Evolutionary conservation across 2,797 vertebrate genomes (phyloP).

Genomic region (Chrysocyon brachyurus): DNA sequence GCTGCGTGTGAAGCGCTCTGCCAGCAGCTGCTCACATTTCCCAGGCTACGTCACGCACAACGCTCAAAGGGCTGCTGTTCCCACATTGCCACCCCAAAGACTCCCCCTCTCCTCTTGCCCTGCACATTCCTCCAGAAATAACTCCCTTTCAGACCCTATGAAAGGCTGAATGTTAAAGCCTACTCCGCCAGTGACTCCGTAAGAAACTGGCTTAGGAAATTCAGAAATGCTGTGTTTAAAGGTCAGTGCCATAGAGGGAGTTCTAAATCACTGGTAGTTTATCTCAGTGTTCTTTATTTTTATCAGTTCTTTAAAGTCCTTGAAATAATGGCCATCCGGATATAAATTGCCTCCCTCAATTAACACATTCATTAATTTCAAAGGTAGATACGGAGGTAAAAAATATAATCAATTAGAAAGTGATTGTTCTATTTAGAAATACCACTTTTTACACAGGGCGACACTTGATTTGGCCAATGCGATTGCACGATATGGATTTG

Average conservation of each 20-base stretch:
- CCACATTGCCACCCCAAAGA: conserved; percentile 72
- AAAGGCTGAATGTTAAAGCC: conserved; percentile 73
- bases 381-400: not conserved
- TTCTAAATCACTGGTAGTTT: conserved; percentile 39
- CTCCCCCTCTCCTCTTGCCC: conserved; percentile 71
- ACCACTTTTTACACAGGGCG: not conserved
- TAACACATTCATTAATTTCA: conserved; percentile 20
- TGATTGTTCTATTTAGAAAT: conserved; percentile 17
- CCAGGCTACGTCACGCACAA: conserved; percentile 73
- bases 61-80: conserved; percentile 79
- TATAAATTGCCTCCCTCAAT: not conserved
- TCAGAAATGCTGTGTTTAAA: conserved; percentile 73
- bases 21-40: conserved; percentile 77
- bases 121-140: conserved; percentile 78
- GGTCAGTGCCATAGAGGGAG: conserved; percentile 61
- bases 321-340: not conserved
- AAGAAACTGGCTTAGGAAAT: conserved; percentile 60
- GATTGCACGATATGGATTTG: not conserved
- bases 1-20: conserved; percentile 68
- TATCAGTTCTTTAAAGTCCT: conserved; percentile 8
- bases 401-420: conserved; percentile 35
- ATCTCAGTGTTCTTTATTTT: conserved; percentile 36
- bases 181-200: conserved; percentile 53
- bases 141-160: conserved; percentile 74
- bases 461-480: not conserved